Conservation (phyloP, 2,888 invertebrate species). For the Tiliacea aurago region DNA sequence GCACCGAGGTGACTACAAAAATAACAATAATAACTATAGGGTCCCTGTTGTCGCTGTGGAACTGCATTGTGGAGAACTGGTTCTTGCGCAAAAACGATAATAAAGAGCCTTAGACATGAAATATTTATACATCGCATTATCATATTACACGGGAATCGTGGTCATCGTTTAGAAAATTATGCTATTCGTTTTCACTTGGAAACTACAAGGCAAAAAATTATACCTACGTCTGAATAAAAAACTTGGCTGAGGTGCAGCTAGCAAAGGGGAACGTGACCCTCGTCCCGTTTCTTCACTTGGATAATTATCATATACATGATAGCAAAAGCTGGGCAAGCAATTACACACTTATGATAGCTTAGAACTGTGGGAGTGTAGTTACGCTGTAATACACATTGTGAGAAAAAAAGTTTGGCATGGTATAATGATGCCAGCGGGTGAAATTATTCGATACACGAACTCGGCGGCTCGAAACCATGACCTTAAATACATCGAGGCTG, state of each 20-base stretch:
- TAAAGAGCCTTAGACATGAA: constrained; percentile 85
- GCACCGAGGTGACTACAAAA: constrained; percentile 69
- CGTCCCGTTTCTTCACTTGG: constrained; percentile 67
- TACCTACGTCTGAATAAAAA: constrained; percentile 55
- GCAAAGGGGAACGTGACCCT: constrained; percentile 69
- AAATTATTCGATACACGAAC: constrained; percentile 58
- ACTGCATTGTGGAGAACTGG: constrained; percentile 83
- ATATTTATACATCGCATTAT: constrained; percentile 89
- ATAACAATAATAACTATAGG: constrained; percentile 78
- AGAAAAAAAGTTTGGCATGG: constrained; percentile 35
- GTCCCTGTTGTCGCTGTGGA: constrained; percentile 79
- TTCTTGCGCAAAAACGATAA: constrained; percentile 86
- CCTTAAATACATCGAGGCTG: constrained; percentile 55
- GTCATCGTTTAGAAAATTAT: constrained; percentile 89
- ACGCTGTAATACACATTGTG: constrained; percentile 26
- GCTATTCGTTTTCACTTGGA: constrained; percentile 87
- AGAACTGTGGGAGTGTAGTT: constrained; percentile 46
- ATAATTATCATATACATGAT: constrained; percentile 66
- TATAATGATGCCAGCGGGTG: constrained; percentile 35
- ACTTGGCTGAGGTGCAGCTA: constrained; percentile 50
- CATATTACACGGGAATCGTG: constrained; percentile 90
- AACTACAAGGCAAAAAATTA: constrained; percentile 76
- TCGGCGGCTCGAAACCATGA: constrained; percentile 36
- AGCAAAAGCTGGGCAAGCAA: constrained; percentile 43
- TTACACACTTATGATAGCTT: constrained; percentile 53